Percentiles rank a stretch among this genome's conserved stretches.
Evolutionary conservation across 2,888 invertebrate genomes (phyloP).

Genomic region (Drosophila infuscata): DNA sequence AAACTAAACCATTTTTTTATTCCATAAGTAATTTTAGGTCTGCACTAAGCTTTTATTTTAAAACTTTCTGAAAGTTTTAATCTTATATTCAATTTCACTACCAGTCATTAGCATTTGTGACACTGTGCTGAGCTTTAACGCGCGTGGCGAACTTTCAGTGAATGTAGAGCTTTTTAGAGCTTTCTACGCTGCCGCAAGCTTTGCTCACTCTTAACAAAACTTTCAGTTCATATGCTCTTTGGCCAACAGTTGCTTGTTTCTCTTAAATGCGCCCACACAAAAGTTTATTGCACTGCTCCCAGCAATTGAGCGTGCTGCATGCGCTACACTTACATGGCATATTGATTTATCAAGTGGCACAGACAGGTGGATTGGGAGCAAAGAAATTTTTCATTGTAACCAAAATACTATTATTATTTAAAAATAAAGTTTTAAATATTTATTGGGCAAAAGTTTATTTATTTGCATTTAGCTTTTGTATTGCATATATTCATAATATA

Average conservation of each 20-base stretch:
- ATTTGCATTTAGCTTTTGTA: too few species aligned
- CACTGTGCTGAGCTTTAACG: slow-evolving; percentile 18
- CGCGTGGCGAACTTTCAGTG: background rate
- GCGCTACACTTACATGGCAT: slow-evolving; percentile 9
- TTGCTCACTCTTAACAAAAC: background rate
- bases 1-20: too few species aligned
- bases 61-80: slow-evolving; percentile 15
- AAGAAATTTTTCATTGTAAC: background rate
- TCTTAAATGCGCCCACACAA: slow-evolving; percentile 66
- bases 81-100: background rate
- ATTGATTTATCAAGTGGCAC: background rate
- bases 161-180: slow-evolving; percentile 15
- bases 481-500: too few species aligned
- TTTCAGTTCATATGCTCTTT: slow-evolving; percentile 40
- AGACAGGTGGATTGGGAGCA: background rate
- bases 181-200: slow-evolving; percentile 2
- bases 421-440: background rate
- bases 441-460: background rate
- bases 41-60: background rate
- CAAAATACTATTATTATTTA: background rate
- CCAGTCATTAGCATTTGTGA: background rate
- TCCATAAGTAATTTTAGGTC: background rate
- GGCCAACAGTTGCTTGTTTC: slow-evolving; percentile 9
- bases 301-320: slow-evolving; percentile 47
- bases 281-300: slow-evolving; percentile 68